Evolutionary conservation across 2,797 vertebrate genomes (phyloP).

Genomic region (Manis javanica): DNA sequence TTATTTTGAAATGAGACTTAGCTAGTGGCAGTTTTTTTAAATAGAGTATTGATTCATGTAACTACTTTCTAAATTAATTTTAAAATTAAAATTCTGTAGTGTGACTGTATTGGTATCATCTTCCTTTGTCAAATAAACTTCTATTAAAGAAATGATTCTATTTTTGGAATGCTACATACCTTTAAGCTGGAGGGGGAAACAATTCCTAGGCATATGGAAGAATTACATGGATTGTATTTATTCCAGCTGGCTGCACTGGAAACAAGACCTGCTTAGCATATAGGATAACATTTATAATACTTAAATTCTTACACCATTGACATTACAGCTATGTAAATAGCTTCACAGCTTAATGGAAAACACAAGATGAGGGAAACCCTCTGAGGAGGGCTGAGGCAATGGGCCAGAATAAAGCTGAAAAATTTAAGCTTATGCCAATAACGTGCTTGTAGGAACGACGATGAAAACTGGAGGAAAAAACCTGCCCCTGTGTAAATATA

Average conservation of each 20-base stretch:
- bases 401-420: conserved; percentile 33
- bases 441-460: neutral
- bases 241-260: neutral
- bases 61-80: conserved; percentile 24
- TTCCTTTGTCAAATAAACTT: conserved; percentile 37
- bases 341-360: neutral
- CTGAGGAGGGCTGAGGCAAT: neutral
- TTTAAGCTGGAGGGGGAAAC: neutral
- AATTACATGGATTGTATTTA: neutral
- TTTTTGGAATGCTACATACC: neutral
- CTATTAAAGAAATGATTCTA: conserved; percentile 38
- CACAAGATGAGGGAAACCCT: neutral
- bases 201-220: neutral
- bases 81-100: neutral
- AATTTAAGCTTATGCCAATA: neutral
- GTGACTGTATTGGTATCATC: neutral
- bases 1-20: neutral
- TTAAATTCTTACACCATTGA: conserved; percentile 36
- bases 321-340: conserved; percentile 44
- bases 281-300: neutral
- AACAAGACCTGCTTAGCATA: neutral
- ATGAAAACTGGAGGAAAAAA: conserved; percentile 1
- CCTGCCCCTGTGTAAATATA: neutral
- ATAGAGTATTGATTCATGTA: neutral
- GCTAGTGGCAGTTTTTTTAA: neutral